Evolutionary conservation across 2,888 invertebrate species (phyloP), one percentile per base, ranked within the genome.

Genomic region (Xestia rhomboidea): DNA sequence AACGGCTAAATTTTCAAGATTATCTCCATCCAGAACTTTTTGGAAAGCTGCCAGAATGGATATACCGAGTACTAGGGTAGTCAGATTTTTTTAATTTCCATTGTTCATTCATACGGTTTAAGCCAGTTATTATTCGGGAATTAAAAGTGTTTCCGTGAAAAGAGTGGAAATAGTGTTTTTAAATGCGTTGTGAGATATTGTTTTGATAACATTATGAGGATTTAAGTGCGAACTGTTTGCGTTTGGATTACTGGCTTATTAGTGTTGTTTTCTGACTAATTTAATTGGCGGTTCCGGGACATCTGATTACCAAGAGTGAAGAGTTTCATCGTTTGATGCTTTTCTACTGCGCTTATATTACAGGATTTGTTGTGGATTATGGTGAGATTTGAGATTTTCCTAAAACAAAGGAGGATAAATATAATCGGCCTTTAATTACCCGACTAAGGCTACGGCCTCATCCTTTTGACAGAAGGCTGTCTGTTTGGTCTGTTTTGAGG

Each of bases 1-100:
- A 79, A 81, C 75, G 38, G 87, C 85, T 79, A 87, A 87, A 88
- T 88, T 87, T 85, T 85, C 79, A 87, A 83, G 80, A 88, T 87
- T 87, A 88, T 88, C 82, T 88, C 71, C n/a, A 27, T 76, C 68
- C 41, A 76, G 54, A 54, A 69, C 63, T 79, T 81, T 77, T 76
- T 87, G 87, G 88, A 66, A 38, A 49, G 30, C 27, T 68, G 88
- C 88, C 88, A 87, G 73, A 76, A 68, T 69, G 64, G 13, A 54
- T 79, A n/a, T 38, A 73, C 44, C 63, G 49, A 44, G 64, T 21
- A 44, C 27, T n/a, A 51, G n/a, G 21, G 67, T 78, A 81, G 76
- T 77, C 70, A 75, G 83, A 76, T 81, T 77, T 83, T 82, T 84
- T 77, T 66, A 63, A 68, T 83, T 81, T 87, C 60, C 76, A 69